phyloP scores from a whole-genome alignment of 2,113 vertebrate genomes.

The Coryphaenoides rupestris region DNA sequence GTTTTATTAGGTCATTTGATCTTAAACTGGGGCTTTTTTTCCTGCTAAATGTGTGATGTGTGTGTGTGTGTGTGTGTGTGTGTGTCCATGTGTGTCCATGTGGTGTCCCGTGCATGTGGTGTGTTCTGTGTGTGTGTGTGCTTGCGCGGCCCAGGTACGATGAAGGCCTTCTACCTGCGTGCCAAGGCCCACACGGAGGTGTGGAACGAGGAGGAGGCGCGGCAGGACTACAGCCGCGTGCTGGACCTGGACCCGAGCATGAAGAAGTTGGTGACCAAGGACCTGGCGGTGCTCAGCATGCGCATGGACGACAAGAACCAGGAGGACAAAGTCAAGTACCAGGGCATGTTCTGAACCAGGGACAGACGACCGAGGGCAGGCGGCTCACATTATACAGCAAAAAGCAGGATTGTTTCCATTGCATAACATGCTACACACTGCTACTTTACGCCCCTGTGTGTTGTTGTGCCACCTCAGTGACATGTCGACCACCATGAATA shows the following conservation, averaged over 20 bases:
- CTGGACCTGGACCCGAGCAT: constrained; percentile 80
- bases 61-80: no score
- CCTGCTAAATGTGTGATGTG: no score
- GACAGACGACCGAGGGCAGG: background rate
- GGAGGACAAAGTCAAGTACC: constrained; percentile 79
- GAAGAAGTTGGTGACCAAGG: constrained; percentile 75
- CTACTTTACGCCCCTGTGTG: no score
- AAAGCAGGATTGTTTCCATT: background rate
- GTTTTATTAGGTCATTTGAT: no score
- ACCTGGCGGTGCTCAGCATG: constrained; percentile 74
- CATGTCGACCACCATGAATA: background rate
- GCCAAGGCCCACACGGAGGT: constrained; percentile 83
- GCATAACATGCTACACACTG: no score
- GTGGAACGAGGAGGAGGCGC: constrained; percentile 80
- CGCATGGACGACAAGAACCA: constrained; percentile 81
- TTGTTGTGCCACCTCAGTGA: background rate
- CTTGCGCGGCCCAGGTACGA: background rate
- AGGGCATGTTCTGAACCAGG: constrained; percentile 72
- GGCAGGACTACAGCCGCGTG: constrained; percentile 75
- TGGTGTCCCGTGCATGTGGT: no score
- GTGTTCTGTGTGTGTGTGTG: no score
- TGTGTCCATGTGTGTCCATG: no score
- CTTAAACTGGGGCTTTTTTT: no score
- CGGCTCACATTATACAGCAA: background rate
- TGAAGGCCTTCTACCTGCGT: constrained; percentile 81